A percentile compares a stretch with the other conserved stretches of the same genome.
phyloP scores from a whole-genome alignment of 1,140 invertebrate genomes.

The Scylla paramamosain region DNA sequence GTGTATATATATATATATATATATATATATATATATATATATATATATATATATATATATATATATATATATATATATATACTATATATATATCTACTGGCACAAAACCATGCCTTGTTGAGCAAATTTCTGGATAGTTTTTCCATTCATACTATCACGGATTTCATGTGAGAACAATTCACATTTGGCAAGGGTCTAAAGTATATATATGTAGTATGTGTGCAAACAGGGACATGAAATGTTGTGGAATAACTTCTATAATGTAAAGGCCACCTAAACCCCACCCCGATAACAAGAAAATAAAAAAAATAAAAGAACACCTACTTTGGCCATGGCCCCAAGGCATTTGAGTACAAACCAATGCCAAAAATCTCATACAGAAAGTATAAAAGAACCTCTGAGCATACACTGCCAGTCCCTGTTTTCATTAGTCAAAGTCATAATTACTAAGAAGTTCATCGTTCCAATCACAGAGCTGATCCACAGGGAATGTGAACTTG shows the following conservation, averaged over 20 bases:
- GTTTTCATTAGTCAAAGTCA: constrained; percentile 35
- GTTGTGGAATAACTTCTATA: neutral
- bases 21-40: constrained; percentile 49
- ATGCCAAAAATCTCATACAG: neutral
- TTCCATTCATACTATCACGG: neutral
- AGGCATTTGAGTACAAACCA: neutral
- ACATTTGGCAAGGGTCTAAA: neutral
- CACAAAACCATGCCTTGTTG: neutral
- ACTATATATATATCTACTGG: constrained; percentile 54
- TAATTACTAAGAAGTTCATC: constrained; percentile 55
- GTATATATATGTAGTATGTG: neutral
- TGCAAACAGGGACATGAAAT: neutral
- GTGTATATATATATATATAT: constrained; percentile 50
- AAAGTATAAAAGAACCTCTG: neutral
- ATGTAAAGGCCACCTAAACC: neutral
- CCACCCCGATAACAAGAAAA: neutral
- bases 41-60: neutral
- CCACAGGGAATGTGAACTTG: constrained; percentile 60
- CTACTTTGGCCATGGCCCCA: neutral
- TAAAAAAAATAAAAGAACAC: neutral
- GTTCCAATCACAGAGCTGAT: constrained; percentile 70
- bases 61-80: neutral
- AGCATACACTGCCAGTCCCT: neutral
- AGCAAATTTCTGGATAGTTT: neutral
- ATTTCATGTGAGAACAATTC: neutral